Evolutionary conservation across 2,888 invertebrate genomes (phyloP), one percentile per base, ranked within the genome.

Genomic region (Rhopalosiphum nymphaeae): DNA sequence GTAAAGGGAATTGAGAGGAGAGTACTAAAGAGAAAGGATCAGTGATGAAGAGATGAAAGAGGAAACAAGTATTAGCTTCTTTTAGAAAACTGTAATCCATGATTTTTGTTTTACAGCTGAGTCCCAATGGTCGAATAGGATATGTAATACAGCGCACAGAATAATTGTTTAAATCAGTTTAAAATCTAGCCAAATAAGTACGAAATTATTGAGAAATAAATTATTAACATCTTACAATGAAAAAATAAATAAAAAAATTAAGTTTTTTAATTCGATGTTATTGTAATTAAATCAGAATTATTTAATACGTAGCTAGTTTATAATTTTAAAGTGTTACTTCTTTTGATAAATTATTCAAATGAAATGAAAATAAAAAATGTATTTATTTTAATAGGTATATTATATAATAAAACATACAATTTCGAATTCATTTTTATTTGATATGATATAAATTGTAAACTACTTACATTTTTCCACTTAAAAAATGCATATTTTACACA

Each of bases 51-150:
- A 78, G 25, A 90, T 25, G 46, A 49, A 42, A 84, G 44, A 84
- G 10, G 84, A 46, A 85, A 85, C 44, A 91, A 91, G 57, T 85
- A 84, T 91, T 84, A 84, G 16, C 53, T 91, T 29, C 21, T 44
- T 21, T n/a, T 11, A n/a, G 21, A 7, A 49, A 56, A 91, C 84
- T 91, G n/a, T 85, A 85, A 85, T 57, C 85, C 25, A 25, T 46
- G n/a, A 46, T 29, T 56, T 85, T 42, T 44, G 44, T 46, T 78
- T 42, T 78, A 36, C 21, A 78, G 46, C 56, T n/a, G 10, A 85
- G 44, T 46, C n/a, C 3, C 44, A 57, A 91, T 91, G 11, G 10
- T 44, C 85, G 0, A 56, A n/a, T 44, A 56, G 44, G 21, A 85
- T 57, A 1, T 85, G 36, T 67, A 53, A 84, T 16, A 44, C 36